These are phyloP conservation scores for Epirrhoe alternata DNA, from an alignment of 2,888 invertebrate genomes.

Conservation along the genomic window DNA sequence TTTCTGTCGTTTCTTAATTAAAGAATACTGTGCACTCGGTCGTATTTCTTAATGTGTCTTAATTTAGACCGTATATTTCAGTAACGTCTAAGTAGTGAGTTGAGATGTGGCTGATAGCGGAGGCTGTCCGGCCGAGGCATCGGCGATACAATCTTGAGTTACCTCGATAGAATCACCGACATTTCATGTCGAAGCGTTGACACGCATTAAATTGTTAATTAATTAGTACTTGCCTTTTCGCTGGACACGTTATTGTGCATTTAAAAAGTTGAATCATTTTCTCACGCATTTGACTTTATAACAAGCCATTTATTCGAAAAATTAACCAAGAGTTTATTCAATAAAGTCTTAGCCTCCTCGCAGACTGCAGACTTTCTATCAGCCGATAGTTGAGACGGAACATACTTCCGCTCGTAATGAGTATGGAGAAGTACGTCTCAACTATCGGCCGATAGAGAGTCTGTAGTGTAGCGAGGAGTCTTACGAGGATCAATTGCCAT, in stretches of 20 bases:
- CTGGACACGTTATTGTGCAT: constrained; percentile 33
- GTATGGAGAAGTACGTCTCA: too few species aligned
- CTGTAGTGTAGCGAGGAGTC: too few species aligned
- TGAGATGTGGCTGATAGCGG: constrained; percentile 60
- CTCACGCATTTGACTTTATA: neutral
- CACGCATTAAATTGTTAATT: constrained; percentile 67
- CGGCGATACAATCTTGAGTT: constrained; percentile 62
- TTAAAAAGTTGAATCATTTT: constrained; percentile 7
- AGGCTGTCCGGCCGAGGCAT: constrained; percentile 54
- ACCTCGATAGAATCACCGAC: constrained; percentile 60
- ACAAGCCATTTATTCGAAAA: neutral
- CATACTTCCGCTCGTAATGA: too few species aligned
- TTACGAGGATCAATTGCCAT: constrained; percentile 12
- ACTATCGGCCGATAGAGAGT: too few species aligned
- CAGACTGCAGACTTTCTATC: too few species aligned
- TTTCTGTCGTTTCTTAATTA: constrained; percentile 59
- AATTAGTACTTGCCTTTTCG: constrained; percentile 62
- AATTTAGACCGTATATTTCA: constrained; percentile 67
- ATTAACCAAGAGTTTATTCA: constrained; percentile 10
- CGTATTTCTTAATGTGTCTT: constrained; percentile 61
- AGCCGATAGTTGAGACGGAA: too few species aligned
- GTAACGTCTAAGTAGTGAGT: constrained; percentile 57
- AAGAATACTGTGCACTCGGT: constrained; percentile 51
- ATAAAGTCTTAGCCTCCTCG: too few species aligned
- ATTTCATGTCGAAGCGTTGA: constrained; percentile 56